Evolutionary conservation across 2,113 vertebrate genomes (phyloP).

Genomic region (Pionites leucogaster): DNA sequence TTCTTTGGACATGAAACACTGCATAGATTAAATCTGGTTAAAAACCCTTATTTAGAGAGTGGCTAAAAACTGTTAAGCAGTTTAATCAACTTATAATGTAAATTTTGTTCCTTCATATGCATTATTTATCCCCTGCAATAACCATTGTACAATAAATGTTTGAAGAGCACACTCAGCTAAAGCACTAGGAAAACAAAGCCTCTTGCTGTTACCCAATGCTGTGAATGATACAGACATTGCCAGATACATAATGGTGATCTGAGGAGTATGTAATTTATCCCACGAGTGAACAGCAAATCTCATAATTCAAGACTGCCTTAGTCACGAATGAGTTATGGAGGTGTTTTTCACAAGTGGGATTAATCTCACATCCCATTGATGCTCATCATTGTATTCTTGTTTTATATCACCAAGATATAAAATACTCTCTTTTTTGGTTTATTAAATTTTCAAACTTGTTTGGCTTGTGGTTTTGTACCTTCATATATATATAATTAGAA

Average conservation of each 20-base stretch:
- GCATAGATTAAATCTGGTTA: conserved; percentile 82
- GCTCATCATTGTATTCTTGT: conserved; percentile 43
- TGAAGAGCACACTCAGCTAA: conserved; percentile 34
- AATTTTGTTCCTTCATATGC: conserved; percentile 74
- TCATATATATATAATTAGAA: background rate
- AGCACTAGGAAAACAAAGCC: conserved; percentile 43
- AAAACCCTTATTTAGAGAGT: conserved; percentile 84
- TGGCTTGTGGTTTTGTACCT: background rate
- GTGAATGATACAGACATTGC: conserved; percentile 45
- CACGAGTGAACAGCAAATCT: conserved; percentile 35
- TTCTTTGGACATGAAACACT: conserved; percentile 85
- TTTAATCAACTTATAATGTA: conserved; percentile 81
- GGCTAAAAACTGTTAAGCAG: conserved; percentile 84
- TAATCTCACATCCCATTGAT: conserved; percentile 15
- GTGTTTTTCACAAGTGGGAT: conserved; percentile 45
- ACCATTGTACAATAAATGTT: conserved; percentile 37
- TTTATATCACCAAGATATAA: background rate
- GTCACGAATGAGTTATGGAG: conserved; percentile 49
- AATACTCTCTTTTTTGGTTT: conserved; percentile 9
- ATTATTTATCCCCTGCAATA: conserved; percentile 74
- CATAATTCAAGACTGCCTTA: conserved; percentile 42
- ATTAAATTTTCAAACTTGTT: conserved; percentile 1
- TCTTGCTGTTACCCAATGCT: conserved; percentile 49
- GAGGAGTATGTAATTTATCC: conserved; percentile 57
- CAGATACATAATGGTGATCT: conserved; percentile 54